Evolutionary conservation across 2,113 vertebrate species (phyloP), one percentile per base, ranked within the genome.

Genomic region (Drymodes brunneopygia): DNA sequence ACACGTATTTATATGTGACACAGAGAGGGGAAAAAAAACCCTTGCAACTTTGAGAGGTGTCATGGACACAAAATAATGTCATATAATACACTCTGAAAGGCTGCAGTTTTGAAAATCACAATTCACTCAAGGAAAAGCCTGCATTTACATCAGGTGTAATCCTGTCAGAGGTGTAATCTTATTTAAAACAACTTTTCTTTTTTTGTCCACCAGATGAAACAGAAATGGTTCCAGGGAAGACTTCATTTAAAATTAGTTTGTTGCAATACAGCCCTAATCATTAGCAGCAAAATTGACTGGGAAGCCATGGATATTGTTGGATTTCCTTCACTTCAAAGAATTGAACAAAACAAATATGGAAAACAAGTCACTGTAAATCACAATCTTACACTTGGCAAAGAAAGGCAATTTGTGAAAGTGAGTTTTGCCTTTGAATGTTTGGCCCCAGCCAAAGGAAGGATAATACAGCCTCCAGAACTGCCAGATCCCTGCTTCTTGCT

Each of bases 141-240:
- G 58, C 38, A 29, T 82, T 94, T 92, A 74, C 96, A 78, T 95
- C 33, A 35, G 42, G 57, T 91, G 38, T 84, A 69, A 91, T 95
- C 61, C 74, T 84, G 86, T 89, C 94, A 90, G 81, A 61, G 42
- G 64, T 80, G 23, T 74, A 88, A 82, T 73, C 64, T 92, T 70
- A 62, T 82, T 90, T 66, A 67, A 93, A 90, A 54, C 29, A 66
- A 72, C 15, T 51, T 62, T 33, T 31, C 47, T 57, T 44, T 45
- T 53, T 25, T 45, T 24, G 31, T 40, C 6, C 6, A 0, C 53
- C 35, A 82, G 95, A 73, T 24, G 40, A 62, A 81, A 56, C 53
- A 83, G 58, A 93, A 92, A 45, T 23, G 24, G 81, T 90, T 67
- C 44, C 31, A 60, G 48, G 67, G 57, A 90, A 78, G 54, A n/a